phyloP scores from a whole-genome alignment of 1,140 invertebrate species.

The Periplaneta americana region DNA sequence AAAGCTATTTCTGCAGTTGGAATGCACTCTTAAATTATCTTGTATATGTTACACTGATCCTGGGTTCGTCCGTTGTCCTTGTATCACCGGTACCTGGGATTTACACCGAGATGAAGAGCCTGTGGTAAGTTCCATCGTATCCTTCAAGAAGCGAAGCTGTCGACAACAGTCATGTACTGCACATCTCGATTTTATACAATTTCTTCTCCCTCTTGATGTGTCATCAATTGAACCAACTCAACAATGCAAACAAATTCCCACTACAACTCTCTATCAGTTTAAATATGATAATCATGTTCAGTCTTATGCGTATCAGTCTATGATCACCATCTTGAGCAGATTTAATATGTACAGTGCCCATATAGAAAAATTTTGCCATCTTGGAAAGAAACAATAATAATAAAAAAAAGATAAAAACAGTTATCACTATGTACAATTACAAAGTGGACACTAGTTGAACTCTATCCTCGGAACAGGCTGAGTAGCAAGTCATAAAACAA shows the following conservation, averaged over 20 bases:
- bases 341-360: conserved; percentile 7
- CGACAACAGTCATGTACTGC: too few relatives aligned
- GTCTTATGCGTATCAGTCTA: conserved; percentile 9
- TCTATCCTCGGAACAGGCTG: not conserved
- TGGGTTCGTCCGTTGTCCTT: not conserved
- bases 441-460: not conserved
- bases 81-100: not conserved
- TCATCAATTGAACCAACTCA: not conserved
- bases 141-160: not conserved
- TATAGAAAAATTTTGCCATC: conserved; percentile 6
- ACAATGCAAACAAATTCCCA: not conserved
- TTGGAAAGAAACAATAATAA: not conserved
- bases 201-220: not conserved
- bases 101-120: not conserved
- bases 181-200: not conserved
- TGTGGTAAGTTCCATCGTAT: not conserved
- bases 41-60: not conserved
- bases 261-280: not conserved
- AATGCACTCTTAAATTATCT: not conserved
- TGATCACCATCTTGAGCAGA: conserved; percentile 10
- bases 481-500: not conserved
- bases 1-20: not conserved
- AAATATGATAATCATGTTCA: conserved; percentile 2
- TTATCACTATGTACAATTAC: conserved; percentile 7
- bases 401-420: not conserved